Evolutionary conservation across 2,113 vertebrate genomes (phyloP), one percentile per base, ranked within the genome.

Genomic region (Chascanopsetta lugubris): DNA sequence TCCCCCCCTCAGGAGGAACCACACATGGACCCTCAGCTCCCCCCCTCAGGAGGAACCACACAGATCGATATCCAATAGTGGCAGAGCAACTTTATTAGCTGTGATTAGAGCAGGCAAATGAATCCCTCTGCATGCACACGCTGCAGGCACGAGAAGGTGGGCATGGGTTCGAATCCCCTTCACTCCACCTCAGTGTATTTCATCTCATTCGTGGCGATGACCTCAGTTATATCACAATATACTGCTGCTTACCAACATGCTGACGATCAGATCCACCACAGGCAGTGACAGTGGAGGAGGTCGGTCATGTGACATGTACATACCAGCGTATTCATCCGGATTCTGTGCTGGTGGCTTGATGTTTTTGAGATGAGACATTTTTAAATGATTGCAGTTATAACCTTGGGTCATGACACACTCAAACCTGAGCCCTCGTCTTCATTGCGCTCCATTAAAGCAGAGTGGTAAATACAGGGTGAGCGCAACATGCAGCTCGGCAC

Each of bases 81-180:
- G 66, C 32, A 30, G 43, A 69, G 54, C 49, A 47, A 69, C 80
- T 85, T 80, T 86, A 86, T 84, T 87, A 81, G 75, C 62, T 77
- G 51, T 73, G 74, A 75, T 81, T 79, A 77, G 69, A 63, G 40
- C 34, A 17, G 43, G 65, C 71, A 79, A 83, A 88, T 84, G 60
- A 85, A 72, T 76, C 47, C 67, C 61, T 43, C 64, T 24, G 68
- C 59, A 36, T 66, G 47, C 63, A 59, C 54, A 77, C 26, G 78
- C 61, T 25, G 17, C 45, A 51, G 22, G 49, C 25, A 55, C 53
- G 68, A 6, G 11, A 58, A 57, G 15, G 25, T 64, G 20, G 34
- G 43, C 55, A 66, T 74, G 51, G 69, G 55, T 68, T 43, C 8
- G 42, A 38, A 15, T 12, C 20, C 72, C 68, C 61, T 38, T 55